Percentiles rank a stretch among this genome's conserved stretches.
phyloP scores from a whole-genome alignment of 2,888 invertebrate genomes.

The Nemotelus pantherinus region DNA sequence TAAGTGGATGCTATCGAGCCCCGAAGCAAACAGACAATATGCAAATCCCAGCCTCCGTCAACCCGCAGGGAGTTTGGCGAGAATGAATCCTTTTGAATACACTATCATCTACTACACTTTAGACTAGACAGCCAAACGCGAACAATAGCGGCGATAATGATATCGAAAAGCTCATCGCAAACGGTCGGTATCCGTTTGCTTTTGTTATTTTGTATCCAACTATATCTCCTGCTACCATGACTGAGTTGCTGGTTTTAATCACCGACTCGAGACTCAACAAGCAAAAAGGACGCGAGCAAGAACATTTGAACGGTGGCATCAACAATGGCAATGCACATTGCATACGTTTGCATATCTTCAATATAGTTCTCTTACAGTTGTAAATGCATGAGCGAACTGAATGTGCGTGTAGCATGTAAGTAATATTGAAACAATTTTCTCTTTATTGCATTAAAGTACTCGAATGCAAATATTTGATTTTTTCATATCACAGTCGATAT shows the following conservation, averaged over 20 bases:
- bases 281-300: neutral
- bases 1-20: conserved; percentile 18
- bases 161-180: conserved; percentile 42
- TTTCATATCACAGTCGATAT: conserved; percentile 3
- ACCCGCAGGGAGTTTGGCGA: conserved; percentile 10
- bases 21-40: conserved; percentile 5
- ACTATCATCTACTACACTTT: conserved; percentile 27
- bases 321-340: conserved; percentile 14
- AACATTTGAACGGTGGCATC: conserved; percentile 2
- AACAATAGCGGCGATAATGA: conserved; percentile 28
- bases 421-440: conserved; percentile 29
- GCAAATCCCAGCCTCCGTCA: conserved; percentile 5
- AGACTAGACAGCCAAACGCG: conserved; percentile 28
- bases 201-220: conserved; percentile 1
- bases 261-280: neutral
- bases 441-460: conserved; percentile 37
- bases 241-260: conserved; percentile 21
- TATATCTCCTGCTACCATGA: neutral
- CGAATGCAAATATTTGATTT: conserved; percentile 34
- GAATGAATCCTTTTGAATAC: conserved; percentile 34
- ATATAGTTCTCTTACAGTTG: neutral
- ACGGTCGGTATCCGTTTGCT: conserved; percentile 26
- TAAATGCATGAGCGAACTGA: neutral
- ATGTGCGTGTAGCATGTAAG: neutral
- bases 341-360: conserved; percentile 4